Conservation (phyloP, 2,113 vertebrate species). For the Sclerurus mexicanus region DNA sequence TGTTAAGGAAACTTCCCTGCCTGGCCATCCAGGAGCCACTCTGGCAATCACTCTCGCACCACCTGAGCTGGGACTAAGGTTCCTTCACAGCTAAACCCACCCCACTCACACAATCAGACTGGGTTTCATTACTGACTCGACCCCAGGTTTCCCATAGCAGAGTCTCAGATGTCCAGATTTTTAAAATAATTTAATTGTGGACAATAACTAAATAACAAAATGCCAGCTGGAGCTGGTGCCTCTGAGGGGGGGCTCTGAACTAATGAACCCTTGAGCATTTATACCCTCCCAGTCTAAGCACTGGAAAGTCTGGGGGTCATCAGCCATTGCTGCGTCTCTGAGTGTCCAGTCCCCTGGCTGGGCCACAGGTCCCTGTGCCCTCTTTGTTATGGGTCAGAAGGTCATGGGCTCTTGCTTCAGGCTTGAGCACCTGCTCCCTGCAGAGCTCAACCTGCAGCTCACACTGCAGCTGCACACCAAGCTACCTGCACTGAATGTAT, state of each 20-base stretch:
- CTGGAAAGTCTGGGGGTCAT: not conserved
- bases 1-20: not conserved
- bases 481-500: not conserved
- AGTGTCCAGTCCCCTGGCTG: not conserved
- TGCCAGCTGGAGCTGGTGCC: not conserved
- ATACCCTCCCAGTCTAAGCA: not conserved
- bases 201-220: not conserved
- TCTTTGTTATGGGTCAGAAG: not conserved
- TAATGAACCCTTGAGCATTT: not conserved
- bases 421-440: not conserved
- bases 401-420: not conserved
- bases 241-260: not conserved
- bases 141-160: not conserved
- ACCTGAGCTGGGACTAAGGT: rapidly evolving
- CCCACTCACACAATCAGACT: not conserved
- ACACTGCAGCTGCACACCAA: not conserved
- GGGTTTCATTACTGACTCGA: not conserved
- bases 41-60: not conserved
- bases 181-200: not conserved
- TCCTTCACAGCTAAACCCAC: not conserved
- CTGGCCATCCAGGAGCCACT: not conserved
- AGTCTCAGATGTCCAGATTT: not conserved
- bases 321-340: not conserved
- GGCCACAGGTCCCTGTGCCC: not conserved
- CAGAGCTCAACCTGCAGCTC: not conserved